phyloP scores from a whole-genome alignment of 2,888 invertebrate species.

The Monochamus alternatus region DNA sequence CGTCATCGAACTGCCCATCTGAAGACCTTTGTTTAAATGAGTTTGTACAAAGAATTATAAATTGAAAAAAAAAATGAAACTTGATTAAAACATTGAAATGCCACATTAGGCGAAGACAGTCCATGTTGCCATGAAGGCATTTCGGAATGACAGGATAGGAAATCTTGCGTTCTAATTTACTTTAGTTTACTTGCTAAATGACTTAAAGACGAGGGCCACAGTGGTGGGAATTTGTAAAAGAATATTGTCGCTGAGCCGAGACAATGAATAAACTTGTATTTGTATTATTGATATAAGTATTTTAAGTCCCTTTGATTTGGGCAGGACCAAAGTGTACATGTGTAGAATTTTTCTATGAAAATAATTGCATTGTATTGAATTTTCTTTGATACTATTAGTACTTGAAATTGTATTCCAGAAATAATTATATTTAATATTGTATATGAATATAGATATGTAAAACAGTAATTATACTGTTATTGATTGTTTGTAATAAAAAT shows the following conservation, averaged over 20 bases:
- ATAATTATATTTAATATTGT: neutral
- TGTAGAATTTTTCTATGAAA: neutral
- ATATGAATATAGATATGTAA: neutral
- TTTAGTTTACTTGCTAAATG: conserved; percentile 26
- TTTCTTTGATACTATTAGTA: neutral
- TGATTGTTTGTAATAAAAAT: neutral
- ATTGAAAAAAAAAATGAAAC: conserved; percentile 16
- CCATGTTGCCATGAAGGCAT: conserved; percentile 34
- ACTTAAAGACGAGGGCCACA: neutral
- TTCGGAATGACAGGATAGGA: conserved; percentile 20
- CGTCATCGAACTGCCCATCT: conserved; percentile 77
- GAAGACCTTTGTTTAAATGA: conserved; percentile 47
- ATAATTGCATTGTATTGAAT: too few relatives aligned
- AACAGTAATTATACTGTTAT: neutral
- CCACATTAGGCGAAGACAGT: neutral
- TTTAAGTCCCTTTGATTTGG: neutral
- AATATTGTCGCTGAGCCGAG: neutral
- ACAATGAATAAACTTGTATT: neutral
- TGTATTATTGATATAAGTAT: neutral
- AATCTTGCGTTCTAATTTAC: conserved; percentile 24
- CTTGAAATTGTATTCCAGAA: neutral
- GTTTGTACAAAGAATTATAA: conserved; percentile 8
- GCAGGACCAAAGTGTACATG: neutral
- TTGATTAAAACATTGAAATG: conserved; percentile 1
- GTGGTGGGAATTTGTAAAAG: neutral